phyloP scores from a whole-genome alignment of 2,888 invertebrate genomes.

The Drosophila stalkeri region DNA sequence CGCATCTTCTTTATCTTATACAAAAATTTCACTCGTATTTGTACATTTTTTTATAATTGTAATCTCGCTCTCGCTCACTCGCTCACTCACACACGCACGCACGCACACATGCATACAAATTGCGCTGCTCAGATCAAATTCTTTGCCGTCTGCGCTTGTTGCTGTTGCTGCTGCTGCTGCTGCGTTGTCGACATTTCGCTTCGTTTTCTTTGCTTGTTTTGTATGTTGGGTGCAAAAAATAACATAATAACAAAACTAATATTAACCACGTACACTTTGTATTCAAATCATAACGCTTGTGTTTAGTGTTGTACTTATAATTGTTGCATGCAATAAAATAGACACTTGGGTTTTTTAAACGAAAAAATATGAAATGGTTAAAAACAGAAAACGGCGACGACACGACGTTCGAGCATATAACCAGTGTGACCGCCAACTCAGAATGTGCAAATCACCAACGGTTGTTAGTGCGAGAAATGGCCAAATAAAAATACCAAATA shows the following conservation, averaged over 20 bases:
- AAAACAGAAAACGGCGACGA: slow-evolving; percentile 65
- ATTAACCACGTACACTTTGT: slow-evolving; percentile 59
- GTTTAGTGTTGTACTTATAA: slow-evolving; percentile 34
- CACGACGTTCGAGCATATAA: slow-evolving; percentile 53
- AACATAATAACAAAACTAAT: slow-evolving; percentile 21
- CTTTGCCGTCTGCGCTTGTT: slow-evolving; percentile 64
- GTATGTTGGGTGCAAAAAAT: slow-evolving; percentile 40
- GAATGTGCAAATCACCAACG: slow-evolving; percentile 22
- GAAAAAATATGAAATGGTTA: slow-evolving; percentile 66
- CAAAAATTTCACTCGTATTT: slow-evolving; percentile 64
- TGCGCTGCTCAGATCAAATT: slow-evolving; percentile 75
- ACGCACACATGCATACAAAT: slow-evolving; percentile 53
- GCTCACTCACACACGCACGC: slow-evolving; percentile 20
- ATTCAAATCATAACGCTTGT: slow-evolving; percentile 64
- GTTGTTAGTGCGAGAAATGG: slow-evolving; percentile 15
- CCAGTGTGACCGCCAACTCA: slow-evolving; percentile 47
- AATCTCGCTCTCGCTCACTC: slow-evolving; percentile 57
- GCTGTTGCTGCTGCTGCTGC: slow-evolving; percentile 47
- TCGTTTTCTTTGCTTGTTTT: slow-evolving; percentile 55
- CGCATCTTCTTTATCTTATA: slow-evolving; percentile 73
- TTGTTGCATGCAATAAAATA: slow-evolving; percentile 61
- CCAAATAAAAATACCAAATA: slow-evolving; percentile 27
- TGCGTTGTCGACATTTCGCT: slow-evolving; percentile 71
- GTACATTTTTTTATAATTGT: slow-evolving; percentile 64
- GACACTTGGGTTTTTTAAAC: slow-evolving; percentile 62